Evolutionary conservation across 2,113 vertebrate genomes (phyloP).

Genomic region (Hemiprocne comata): DNA sequence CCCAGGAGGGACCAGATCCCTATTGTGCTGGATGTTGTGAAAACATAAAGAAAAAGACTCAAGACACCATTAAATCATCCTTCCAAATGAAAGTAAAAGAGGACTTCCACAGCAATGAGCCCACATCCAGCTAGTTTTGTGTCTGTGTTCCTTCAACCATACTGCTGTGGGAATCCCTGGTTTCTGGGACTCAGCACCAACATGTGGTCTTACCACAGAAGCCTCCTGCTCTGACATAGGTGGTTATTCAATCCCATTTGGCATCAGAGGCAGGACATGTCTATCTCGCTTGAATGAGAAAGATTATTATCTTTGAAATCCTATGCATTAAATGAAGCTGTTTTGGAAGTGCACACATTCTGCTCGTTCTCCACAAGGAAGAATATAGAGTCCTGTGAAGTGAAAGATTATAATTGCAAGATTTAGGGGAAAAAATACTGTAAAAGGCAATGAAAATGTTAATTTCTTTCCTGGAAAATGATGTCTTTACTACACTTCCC

Average conservation of each 20-base stretch:
- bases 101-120: neutral
- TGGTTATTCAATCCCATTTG: neutral
- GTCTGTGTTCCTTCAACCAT: neutral
- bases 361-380: neutral
- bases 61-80: neutral
- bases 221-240: neutral
- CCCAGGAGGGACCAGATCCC: neutral
- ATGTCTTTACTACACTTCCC: neutral
- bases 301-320: neutral
- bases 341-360: neutral
- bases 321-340: fast-evolving
- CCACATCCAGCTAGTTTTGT: neutral
- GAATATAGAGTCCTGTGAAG: neutral
- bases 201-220: neutral
- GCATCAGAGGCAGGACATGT: neutral
- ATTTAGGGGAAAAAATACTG: neutral
- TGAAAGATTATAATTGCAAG: neutral
- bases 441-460: neutral
- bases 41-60: neutral
- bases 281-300: neutral
- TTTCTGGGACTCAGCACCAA: neutral
- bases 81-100: neutral
- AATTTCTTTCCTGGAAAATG: neutral
- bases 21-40: neutral
- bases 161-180: neutral